Percentiles rank a stretch among this genome's conserved stretches.
Evolutionary conservation across 2,797 vertebrate genomes (phyloP).

Genomic region (Choloepus didactylus): DNA sequence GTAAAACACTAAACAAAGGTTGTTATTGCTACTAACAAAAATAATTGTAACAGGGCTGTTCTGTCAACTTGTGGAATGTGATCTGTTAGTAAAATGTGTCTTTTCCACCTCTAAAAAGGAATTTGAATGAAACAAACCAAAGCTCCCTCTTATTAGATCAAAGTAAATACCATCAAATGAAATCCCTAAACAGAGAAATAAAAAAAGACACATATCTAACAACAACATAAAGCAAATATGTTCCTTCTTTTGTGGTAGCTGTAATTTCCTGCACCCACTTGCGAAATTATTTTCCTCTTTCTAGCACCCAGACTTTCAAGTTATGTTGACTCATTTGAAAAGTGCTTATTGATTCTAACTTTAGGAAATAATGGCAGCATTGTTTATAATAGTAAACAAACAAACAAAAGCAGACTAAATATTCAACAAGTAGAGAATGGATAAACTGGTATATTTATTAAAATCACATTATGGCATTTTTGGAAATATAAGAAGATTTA

Average conservation of each 20-base stretch:
- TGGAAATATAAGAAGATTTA: not conserved
- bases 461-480: not conserved
- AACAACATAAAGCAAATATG: not conserved
- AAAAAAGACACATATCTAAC: not conserved
- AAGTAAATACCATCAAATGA: not conserved
- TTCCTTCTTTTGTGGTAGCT: slow-evolving; percentile 17
- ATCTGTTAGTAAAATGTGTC: not conserved
- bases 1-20: slow-evolving; percentile 35
- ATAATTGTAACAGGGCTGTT: slow-evolving; percentile 5
- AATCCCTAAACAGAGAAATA: not conserved
- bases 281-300: not conserved
- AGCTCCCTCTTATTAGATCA: not conserved
- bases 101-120: slow-evolving; percentile 6
- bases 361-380: slow-evolving; percentile 6
- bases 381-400: not conserved
- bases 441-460: not conserved
- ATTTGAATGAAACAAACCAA: not conserved
- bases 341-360: not conserved
- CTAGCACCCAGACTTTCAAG: not conserved
- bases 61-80: not conserved
- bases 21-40: slow-evolving; percentile 54
- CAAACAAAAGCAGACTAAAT: not conserved
- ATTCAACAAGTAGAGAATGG: not conserved
- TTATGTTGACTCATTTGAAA: slow-evolving; percentile 11
- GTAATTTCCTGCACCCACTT: not conserved